Percentiles rank a stretch among this genome's conserved stretches.
Evolutionary conservation across 2,113 vertebrate species (phyloP).

Genomic region (Machaerirhynchus nigripectus): DNA sequence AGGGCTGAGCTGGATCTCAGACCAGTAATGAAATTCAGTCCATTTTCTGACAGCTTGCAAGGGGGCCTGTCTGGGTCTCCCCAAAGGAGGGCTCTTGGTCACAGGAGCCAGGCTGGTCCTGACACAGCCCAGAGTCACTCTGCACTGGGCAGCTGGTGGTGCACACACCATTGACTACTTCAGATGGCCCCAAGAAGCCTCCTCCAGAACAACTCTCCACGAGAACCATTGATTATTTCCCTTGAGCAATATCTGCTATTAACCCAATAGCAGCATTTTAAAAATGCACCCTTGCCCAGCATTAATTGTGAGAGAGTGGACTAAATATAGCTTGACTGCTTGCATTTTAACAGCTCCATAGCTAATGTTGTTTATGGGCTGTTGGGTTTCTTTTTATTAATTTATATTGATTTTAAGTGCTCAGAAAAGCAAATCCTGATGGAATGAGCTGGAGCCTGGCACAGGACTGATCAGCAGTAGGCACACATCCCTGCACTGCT

Average conservation of each 20-base stretch:
- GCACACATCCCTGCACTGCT: neutral
- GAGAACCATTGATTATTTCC: neutral
- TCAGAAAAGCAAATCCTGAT: slow-evolving; percentile 16
- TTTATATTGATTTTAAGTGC: slow-evolving; percentile 55
- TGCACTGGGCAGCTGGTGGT: neutral
- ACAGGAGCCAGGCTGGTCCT: neutral
- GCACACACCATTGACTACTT: neutral
- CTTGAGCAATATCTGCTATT: slow-evolving; percentile 26
- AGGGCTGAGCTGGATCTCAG: neutral
- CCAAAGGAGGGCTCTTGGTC: neutral
- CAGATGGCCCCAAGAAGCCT: neutral
- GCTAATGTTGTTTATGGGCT: slow-evolving; percentile 53
- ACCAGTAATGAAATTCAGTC: neutral
- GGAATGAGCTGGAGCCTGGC: neutral
- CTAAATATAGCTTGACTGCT: slow-evolving; percentile 21
- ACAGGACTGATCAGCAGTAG: neutral
- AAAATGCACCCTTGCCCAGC: neutral
- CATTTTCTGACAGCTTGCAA: neutral
- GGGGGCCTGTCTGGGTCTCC: rapidly evolving
- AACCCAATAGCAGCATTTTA: slow-evolving; percentile 1
- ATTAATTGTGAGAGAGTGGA: neutral
- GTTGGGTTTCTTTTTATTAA: slow-evolving; percentile 61
- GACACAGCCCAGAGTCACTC: neutral
- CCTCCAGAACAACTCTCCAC: neutral
- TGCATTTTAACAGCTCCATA: slow-evolving; percentile 36